Evolutionary conservation across 2,797 vertebrate species (phyloP), one percentile per base, ranked within the genome.

Genomic region (Enteromius trimaculatus): DNA sequence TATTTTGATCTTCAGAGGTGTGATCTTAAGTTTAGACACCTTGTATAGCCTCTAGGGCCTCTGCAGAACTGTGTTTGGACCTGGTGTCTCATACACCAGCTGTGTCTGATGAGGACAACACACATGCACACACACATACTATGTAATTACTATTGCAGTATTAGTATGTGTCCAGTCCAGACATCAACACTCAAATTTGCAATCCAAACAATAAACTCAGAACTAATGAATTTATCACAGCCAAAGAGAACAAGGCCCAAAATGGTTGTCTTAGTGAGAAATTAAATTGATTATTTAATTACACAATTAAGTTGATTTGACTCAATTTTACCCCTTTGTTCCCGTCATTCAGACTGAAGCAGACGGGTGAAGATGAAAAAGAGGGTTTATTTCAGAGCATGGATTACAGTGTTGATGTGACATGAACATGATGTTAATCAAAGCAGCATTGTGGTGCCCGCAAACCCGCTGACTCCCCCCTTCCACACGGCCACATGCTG

Each of bases 401-500:
- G 62, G 81, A 85, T 84, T 74, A 69, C 64, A 79, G 70, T 79
- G 68, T 76, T 85, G 77, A 76, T 74, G 77, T 85, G 85, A 87
- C 81, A 16, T 64, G 74, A 68, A 87, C 19, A 76, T 79, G 53
- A 82, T 85, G 75, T 83, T 86, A 85, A 88, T 88, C 85, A 86
- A 80, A 86, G 74, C 78, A 77, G 55, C 83, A 83, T 80, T 62
- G 29, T 82, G 75, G 29, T 64, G 66, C 77, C 81, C 83, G 69
- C 76, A 86, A 84, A 84, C 82, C 80, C 14, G 65, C 78, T 74
- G 74, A 68, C 74, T 84, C 72, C 81, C 60, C 79, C 44, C 74
- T 51, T 81, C 53, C 64, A 78, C 71, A 66, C 47, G 47, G 58
- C 66, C 84, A 70, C 86, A 84, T 65, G 75, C 77, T 83, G 85